These are phyloP conservation scores for Pristionchus arcanus DNA, from an alignment of 2,888 invertebrate genomes.

Conservation along the genomic window DNA sequence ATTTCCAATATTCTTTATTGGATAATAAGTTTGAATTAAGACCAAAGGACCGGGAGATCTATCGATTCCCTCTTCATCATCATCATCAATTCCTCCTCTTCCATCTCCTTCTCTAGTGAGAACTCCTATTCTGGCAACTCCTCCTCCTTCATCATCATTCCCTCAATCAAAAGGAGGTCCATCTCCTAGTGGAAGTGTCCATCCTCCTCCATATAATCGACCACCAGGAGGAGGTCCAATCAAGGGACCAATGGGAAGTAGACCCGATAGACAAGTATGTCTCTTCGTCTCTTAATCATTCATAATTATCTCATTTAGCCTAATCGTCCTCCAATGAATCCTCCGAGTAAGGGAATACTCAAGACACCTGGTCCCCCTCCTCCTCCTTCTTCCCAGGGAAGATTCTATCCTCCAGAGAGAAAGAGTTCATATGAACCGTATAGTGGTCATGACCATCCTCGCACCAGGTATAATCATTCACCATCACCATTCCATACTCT, in stretches of 20 bases:
- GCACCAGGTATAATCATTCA: not conserved
- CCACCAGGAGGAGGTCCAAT: not conserved
- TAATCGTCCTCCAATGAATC: not conserved
- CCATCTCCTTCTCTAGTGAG: slow-evolving; percentile 17
- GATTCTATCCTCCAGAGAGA: not conserved
- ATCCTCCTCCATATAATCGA: not conserved
- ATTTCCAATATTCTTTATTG: not conserved
- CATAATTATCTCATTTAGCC: not conserved
- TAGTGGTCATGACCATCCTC: not conserved
- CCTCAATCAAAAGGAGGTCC: slow-evolving; percentile 1
- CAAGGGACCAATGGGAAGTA: not conserved
- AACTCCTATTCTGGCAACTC: not conserved
- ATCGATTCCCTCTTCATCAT: slow-evolving; percentile 28
- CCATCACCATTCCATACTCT: not conserved
- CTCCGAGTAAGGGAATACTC: not conserved
- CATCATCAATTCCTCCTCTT: not conserved
- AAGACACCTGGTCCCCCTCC: not conserved
- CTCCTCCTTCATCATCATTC: slow-evolving; percentile 15
- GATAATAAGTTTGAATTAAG: not conserved
- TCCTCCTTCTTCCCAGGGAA: not conserved
- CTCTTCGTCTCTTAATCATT: not conserved
- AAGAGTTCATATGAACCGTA: slow-evolving; percentile 11
- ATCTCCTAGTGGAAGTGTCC: not conserved
- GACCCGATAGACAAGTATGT: not conserved
- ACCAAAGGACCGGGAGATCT: slow-evolving; percentile 28